phyloP scores from a whole-genome alignment of 2,888 invertebrate genomes.

The Xylophagus ater region DNA sequence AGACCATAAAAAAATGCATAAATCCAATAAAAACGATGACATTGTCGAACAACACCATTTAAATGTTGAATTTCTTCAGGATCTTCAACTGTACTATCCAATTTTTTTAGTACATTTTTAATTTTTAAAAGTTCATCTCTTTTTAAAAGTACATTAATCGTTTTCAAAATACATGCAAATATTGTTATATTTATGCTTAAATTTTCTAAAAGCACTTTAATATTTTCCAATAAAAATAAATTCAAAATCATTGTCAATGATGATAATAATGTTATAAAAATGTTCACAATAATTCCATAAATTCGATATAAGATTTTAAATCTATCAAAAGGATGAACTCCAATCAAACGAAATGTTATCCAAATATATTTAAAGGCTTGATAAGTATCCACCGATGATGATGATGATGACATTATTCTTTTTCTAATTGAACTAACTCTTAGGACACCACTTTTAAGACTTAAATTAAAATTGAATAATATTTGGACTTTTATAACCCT shows the following conservation, averaged over 20 bases:
- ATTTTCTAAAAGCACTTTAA: constrained; percentile 29
- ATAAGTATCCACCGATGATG: no score
- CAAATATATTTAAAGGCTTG: constrained; percentile 29
- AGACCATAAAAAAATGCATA: constrained; percentile 24
- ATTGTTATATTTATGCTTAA: constrained; percentile 32
- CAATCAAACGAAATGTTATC: constrained; percentile 29
- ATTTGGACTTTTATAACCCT: no score
- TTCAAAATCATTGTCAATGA: constrained; percentile 27
- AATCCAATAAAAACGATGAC: constrained; percentile 23
- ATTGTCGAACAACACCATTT: constrained; percentile 19
- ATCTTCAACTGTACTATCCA: constrained; percentile 23
- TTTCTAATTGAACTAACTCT: no score
- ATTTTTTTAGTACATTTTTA: constrained; percentile 19
- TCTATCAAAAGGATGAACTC: constrained; percentile 22
- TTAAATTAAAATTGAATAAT: no score
- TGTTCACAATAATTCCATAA: constrained; percentile 24
- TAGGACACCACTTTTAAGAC: no score
- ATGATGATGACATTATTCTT: no score
- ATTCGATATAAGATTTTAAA: constrained; percentile 17
- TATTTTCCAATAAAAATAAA: constrained; percentile 24
- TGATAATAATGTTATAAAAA: constrained; percentile 28
- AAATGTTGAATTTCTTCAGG: constrained; percentile 22
- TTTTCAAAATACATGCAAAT: constrained; percentile 29
- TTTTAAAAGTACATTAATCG: constrained; percentile 28
- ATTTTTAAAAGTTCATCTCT: constrained; percentile 25